Conservation (phyloP, 2,113 vertebrate genomes). For the Electrona antarctica region DNA sequence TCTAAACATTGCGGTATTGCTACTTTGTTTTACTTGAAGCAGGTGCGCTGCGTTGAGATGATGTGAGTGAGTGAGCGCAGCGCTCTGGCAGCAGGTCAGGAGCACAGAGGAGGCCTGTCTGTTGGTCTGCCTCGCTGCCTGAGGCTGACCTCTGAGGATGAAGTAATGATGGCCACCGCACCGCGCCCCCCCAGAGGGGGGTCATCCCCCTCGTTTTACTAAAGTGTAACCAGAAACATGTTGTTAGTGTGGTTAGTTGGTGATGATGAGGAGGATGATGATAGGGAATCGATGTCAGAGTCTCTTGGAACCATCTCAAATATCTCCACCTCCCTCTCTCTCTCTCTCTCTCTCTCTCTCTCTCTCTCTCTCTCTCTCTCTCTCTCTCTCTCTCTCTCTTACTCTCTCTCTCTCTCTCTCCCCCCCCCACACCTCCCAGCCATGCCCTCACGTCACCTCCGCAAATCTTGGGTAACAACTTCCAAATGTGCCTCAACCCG, state of each 20-base stretch:
- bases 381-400: not conserved
- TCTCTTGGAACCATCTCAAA: no score
- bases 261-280: not conserved
- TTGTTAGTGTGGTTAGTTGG: slow-evolving; percentile 56
- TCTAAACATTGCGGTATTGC: no score
- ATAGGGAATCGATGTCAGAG: slow-evolving; percentile 6
- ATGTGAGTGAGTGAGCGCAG: no score
- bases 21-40: no score
- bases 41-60: no score
- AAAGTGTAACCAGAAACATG: slow-evolving; percentile 75
- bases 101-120: no score
- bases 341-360: no score
- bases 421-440: not conserved
- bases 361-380: not conserved
- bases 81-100: no score
- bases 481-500: slow-evolving; percentile 70
- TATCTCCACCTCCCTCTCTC: no score
- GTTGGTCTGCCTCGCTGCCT: not conserved
- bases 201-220: slow-evolving; percentile 22
- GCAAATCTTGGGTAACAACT: slow-evolving; percentile 70
- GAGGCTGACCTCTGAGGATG: slow-evolving; percentile 42
- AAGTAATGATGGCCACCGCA: slow-evolving; percentile 57
- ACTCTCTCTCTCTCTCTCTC: no score
- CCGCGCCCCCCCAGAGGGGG: not conserved
- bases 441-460: slow-evolving; percentile 27